These are phyloP conservation scores for Cepaea nemoralis DNA, from an alignment of 1,140 invertebrate species.

Conservation along the genomic window DNA sequence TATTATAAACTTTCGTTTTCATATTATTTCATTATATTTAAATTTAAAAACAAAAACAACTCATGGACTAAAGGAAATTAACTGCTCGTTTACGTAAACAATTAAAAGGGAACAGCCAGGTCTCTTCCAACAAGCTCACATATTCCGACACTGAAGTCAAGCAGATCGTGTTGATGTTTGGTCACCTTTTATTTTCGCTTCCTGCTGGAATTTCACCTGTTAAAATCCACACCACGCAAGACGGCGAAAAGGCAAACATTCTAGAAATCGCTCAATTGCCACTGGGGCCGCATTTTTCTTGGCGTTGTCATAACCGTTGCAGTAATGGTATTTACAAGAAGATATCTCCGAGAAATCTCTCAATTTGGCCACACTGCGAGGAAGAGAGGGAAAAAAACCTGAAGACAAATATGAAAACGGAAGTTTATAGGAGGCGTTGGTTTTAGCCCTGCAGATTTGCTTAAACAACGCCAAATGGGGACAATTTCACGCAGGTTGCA, in stretches of 20 bases:
- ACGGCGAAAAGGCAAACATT: not conserved
- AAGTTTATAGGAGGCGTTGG: not conserved
- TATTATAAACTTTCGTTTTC: too few species aligned
- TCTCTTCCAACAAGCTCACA: too few species aligned
- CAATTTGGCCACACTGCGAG: not conserved
- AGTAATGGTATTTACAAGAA: not conserved
- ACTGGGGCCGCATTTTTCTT: not conserved
- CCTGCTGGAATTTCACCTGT: not conserved
- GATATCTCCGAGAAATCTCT: not conserved
- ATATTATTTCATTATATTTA: too few species aligned
- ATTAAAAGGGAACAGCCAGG: too few species aligned
- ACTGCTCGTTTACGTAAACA: too few species aligned
- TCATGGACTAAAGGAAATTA: too few species aligned
- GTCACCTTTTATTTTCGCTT: not conserved
- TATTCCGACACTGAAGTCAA: too few species aligned
- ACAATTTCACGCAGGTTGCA: not conserved
- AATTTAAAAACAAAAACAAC: too few species aligned
- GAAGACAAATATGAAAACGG: not conserved
- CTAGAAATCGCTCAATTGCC: not conserved
- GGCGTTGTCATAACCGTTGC: not conserved
- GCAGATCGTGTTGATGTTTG: not conserved
- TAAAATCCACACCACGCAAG: not conserved
- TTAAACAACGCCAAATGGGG: not conserved
- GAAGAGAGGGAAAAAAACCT: too few species aligned
- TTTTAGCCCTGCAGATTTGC: not conserved